Evolutionary conservation across 2,113 vertebrate species (phyloP).

Genomic region (Chaetorhynchus papuensis): DNA sequence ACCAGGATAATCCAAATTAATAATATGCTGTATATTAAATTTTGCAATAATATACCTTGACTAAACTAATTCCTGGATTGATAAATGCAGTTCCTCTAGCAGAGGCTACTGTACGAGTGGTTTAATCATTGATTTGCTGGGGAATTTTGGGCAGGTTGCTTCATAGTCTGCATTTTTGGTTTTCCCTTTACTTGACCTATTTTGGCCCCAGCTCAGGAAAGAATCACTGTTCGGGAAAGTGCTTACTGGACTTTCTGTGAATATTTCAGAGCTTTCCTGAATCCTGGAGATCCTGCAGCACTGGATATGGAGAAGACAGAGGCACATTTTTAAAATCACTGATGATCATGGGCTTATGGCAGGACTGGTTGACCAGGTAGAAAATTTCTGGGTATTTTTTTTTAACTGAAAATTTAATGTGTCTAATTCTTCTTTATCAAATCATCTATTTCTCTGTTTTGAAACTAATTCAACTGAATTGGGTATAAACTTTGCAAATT

Average conservation of each 20-base stretch:
- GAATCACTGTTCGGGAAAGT: neutral
- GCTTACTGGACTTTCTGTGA: neutral
- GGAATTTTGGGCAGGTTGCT: neutral
- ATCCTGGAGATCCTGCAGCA: neutral
- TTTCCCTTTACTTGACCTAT: neutral
- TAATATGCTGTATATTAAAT: neutral
- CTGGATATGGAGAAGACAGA: neutral
- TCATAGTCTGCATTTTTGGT: neutral
- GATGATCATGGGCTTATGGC: neutral
- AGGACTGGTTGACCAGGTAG: neutral
- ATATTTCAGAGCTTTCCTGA: neutral
- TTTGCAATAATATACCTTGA: neutral
- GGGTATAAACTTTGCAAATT: neutral
- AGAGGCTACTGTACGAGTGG: neutral
- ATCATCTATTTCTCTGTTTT: neutral
- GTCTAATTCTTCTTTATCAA: neutral
- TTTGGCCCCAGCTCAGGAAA: neutral
- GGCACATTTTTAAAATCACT: neutral
- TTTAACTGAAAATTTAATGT: neutral
- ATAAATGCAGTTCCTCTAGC: neutral
- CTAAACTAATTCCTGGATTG: conserved; percentile 39
- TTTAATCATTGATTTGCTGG: neutral
- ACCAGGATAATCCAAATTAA: conserved; percentile 43
- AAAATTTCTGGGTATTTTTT: neutral
- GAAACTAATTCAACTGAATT: neutral